These are phyloP conservation scores for Lepeophtheirus nordmannii DNA, from an alignment of 2,888 invertebrate species.

Conservation along the genomic window DNA sequence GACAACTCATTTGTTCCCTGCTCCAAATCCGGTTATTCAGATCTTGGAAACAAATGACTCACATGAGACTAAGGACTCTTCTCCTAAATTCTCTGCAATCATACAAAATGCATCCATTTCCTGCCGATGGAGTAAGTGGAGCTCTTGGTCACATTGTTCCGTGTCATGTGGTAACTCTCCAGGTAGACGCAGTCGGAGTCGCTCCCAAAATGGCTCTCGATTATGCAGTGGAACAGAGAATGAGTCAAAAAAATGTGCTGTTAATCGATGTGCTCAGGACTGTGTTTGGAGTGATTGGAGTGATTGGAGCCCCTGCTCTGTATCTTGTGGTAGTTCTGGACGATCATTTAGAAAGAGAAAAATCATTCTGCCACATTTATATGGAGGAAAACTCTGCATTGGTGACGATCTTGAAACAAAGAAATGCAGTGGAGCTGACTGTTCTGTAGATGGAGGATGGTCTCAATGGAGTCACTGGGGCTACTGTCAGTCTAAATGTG, in stretches of 20 bases:
- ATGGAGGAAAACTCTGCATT: conserved; percentile 10
- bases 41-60: too few relatives aligned
- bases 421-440: not conserved
- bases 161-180: conserved; percentile 18
- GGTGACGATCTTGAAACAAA: not conserved
- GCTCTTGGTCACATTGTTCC: not conserved
- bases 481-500: conserved; percentile 15
- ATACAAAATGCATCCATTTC: not conserved
- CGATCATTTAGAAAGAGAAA: not conserved
- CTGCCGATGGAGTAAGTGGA: conserved; percentile 11
- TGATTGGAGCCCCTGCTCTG: conserved; percentile 18
- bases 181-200: conserved; percentile 3
- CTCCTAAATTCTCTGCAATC: not conserved
- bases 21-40: not conserved
- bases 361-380: not conserved
- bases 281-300: conserved; percentile 5
- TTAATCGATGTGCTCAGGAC: conserved; percentile 19
- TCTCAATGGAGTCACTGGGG: conserved; percentile 5
- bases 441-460: conserved; percentile 19
- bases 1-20: not conserved
- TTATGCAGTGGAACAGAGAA: conserved; percentile 5
- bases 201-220: conserved; percentile 1
- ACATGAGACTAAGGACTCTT: not conserved
- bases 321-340: conserved; percentile 9
- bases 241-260: not conserved